Evolutionary conservation across 1,140 invertebrate species (phyloP).

Genomic region (Agrypnia vestita): DNA sequence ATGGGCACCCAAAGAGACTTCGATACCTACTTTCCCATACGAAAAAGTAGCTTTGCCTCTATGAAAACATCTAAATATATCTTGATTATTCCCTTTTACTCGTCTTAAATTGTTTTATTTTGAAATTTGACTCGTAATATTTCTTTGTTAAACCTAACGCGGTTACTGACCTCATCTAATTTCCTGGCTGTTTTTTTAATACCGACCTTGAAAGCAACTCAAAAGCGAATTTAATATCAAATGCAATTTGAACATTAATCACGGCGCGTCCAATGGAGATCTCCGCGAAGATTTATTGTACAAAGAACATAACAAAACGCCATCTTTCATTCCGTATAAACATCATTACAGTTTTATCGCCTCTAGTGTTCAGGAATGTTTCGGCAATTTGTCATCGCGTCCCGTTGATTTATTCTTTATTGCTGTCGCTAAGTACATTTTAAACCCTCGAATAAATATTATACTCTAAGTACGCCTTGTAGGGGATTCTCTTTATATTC

Average conservation of each 20-base stretch:
- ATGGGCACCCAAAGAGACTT: too few relatives aligned
- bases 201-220: background rate
- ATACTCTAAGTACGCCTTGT: conserved; percentile 6
- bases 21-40: too few relatives aligned
- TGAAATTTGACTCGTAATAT: too few relatives aligned
- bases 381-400: conserved; percentile 58
- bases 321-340: conserved; percentile 39
- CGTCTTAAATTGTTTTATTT: too few relatives aligned
- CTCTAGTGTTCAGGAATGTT: conserved; percentile 45
- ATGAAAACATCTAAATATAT: too few relatives aligned
- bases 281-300: conserved; percentile 48
- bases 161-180: too few relatives aligned
- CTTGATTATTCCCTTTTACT: too few relatives aligned
- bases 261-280: conserved; percentile 22
- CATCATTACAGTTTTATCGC: conserved; percentile 53
- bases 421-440: conserved; percentile 52
- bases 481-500: conserved; percentile 2
- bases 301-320: conserved; percentile 30
- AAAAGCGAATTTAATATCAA: conserved; percentile 9
- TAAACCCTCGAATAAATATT: conserved; percentile 56
- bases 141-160: too few relatives aligned
- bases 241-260: conserved; percentile 21
- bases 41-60: too few relatives aligned
- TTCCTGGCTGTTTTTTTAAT: background rate
- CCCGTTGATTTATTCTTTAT: conserved; percentile 58